These are phyloP conservation scores for Drosophila kikkawai DNA, from an alignment of 1,140 invertebrate species.

Conservation along the genomic window DNA sequence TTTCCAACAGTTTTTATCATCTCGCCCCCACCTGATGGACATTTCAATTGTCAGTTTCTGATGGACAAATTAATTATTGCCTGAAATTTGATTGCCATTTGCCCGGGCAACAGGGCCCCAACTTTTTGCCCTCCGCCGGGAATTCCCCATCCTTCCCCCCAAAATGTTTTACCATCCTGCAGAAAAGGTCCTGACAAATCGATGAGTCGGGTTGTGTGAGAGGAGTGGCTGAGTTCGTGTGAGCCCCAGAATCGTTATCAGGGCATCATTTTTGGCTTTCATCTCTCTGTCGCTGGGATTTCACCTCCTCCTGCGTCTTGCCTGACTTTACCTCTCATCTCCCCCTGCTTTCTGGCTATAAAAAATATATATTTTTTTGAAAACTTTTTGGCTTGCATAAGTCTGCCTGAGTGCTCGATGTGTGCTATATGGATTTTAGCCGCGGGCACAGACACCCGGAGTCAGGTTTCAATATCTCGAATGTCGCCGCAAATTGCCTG, in stretches of 20 bases:
- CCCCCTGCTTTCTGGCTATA: conserved; percentile 10
- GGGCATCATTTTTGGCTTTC: conserved; percentile 51
- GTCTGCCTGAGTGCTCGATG: conserved; percentile 29
- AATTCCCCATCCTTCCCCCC: background rate
- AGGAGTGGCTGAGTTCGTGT: conserved; percentile 22
- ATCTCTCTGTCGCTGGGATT: conserved; percentile 41
- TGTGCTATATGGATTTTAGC: conserved; percentile 20
- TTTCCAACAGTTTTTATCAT: background rate
- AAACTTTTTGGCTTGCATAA: conserved; percentile 49
- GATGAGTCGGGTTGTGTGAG: conserved; percentile 41
- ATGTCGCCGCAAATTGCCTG: conserved; percentile 34
- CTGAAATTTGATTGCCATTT: conserved; percentile 46
- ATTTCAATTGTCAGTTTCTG: conserved; percentile 41
- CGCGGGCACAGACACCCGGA: conserved; percentile 5
- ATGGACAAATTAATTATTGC: conserved; percentile 53
- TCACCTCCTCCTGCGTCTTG: background rate
- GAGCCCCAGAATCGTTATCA: conserved; percentile 36
- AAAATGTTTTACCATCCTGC: conserved; percentile 1
- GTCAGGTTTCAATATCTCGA: conserved; percentile 38
- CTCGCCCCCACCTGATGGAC: conserved; percentile 5
- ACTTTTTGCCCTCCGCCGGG: conserved; percentile 19
- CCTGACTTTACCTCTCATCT: background rate
- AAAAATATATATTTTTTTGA: conserved; percentile 35
- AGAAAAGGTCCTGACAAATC: conserved; percentile 43
- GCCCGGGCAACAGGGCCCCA: conserved; percentile 17